A percentile compares a stretch with the other conserved stretches of the same genome.
Conservation (phyloP, 2,113 vertebrate genomes). For the Phrynosoma platyrhinos region DNA sequence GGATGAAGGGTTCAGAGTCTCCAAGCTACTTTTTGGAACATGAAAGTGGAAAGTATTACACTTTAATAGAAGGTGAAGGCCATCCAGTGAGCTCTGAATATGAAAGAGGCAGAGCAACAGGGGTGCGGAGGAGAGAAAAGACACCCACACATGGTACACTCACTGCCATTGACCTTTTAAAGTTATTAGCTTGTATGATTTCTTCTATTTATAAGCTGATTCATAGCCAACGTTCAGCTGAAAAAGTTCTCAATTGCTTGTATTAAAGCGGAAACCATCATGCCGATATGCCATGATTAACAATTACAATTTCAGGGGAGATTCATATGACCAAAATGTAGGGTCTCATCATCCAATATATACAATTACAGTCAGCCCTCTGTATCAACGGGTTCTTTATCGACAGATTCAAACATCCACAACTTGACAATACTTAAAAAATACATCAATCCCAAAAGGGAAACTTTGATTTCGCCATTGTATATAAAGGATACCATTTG, state of each 20-base stretch:
- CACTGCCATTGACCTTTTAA: not conserved
- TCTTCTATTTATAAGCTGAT: not conserved
- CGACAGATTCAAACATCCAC: too few relatives aligned
- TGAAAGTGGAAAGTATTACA: constrained; percentile 87
- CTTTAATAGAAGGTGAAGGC: constrained; percentile 81
- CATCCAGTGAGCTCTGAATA: constrained; percentile 79
- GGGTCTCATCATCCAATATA: not conserved
- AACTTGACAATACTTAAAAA: too few relatives aligned
- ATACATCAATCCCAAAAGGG: too few relatives aligned
- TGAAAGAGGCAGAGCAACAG: constrained; percentile 82
- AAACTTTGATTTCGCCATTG: too few relatives aligned
- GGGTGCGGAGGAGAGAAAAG: constrained; percentile 88
- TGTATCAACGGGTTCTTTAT: too few relatives aligned
- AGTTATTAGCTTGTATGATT: not conserved
- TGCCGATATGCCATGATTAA: not conserved
- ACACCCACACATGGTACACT: constrained; percentile 87
- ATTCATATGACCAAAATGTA: not conserved
- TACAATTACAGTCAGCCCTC: too few relatives aligned
- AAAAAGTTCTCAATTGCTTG: not conserved
- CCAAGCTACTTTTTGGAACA: constrained; percentile 87
- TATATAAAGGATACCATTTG: too few relatives aligned
- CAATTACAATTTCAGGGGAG: too few relatives aligned
- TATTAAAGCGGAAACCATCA: not conserved
- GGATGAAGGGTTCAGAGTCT: constrained; percentile 85
- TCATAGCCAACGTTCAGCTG: not conserved